Evolutionary conservation across 2,113 vertebrate species (phyloP), one percentile per base, ranked within the genome.

Genomic region (Oostethus manadensis): DNA sequence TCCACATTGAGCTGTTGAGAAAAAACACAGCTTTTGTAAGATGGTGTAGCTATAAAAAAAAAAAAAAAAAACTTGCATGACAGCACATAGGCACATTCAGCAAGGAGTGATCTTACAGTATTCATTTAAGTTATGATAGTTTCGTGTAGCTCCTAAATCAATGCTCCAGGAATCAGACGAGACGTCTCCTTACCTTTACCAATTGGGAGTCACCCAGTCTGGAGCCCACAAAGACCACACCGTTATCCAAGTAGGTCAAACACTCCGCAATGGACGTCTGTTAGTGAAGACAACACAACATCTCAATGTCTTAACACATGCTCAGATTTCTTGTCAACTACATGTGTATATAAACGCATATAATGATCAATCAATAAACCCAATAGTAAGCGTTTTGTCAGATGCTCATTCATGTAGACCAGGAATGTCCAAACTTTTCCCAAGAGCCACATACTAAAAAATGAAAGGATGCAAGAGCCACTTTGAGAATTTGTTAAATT

Each of bases 181-280:
- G 38, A 8, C 10, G 6, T 15, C 16, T 33, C 18, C 79, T 74
- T 62, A 91, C 97, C 93, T 99, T 98, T n/a, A 98, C 97, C 0
- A 99, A 88, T 81, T 99, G 97, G 45, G 97, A 98, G 71, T 99
- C 96, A 9, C 96, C 96, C 10, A 98, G 92, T 35, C 97, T 93
- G 67, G 97, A 98, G 13, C 97, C 97, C 0, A 99, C 96, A 60
- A 98, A 99, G 55, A 99, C 96, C 33, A 99, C 96, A 0, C 96
- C 96, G 0, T 99, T 99, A 74, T 99, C 97, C 73, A 99, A 83
- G 88, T 99, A 98, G 1, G 97, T 98, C 85, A 99, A 75, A 78
- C 97, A 99, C 80, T 98, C 96, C 0, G 96, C 96, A 44, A 99
- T 99, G 54, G 95, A 98, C 0, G 96, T 98, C 97, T 99, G 81